These are phyloP conservation scores for Tetranychus urticae DNA, from an alignment of 1,140 invertebrate species.

Conservation along the genomic window DNA sequence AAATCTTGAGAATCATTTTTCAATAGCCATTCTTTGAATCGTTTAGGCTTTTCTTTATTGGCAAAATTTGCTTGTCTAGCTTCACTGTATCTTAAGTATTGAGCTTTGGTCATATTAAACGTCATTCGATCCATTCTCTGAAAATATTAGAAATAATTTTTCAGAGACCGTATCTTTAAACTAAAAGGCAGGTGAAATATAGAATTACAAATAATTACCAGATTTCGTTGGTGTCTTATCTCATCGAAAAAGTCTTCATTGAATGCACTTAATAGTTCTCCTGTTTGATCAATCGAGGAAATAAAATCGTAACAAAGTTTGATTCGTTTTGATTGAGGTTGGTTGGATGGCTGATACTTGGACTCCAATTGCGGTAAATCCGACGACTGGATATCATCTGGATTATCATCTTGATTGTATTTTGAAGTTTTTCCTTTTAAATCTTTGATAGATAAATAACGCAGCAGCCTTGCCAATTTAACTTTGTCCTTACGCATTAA, in stretches of 20 bases:
- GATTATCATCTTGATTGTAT: constrained; percentile 10
- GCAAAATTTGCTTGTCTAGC: constrained; percentile 27
- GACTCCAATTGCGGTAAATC: neutral
- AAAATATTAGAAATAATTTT: neutral
- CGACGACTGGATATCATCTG: constrained; percentile 8
- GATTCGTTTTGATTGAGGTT: constrained; percentile 13
- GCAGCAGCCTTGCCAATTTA: constrained; percentile 29
- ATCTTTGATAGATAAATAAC: constrained; percentile 27
- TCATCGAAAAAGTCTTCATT: constrained; percentile 19
- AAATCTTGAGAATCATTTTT: constrained; percentile 18
- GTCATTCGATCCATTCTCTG: constrained; percentile 19
- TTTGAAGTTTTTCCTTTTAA: constrained; percentile 14
- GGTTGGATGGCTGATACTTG: neutral
- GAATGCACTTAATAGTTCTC: constrained; percentile 17
- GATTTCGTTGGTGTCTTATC: constrained; percentile 17
- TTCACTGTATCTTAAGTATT: constrained; percentile 22
- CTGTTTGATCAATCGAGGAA: constrained; percentile 19
- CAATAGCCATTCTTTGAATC: constrained; percentile 30
- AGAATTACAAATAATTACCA: constrained; percentile 13
- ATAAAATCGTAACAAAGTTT: constrained; percentile 21
- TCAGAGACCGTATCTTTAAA: neutral
- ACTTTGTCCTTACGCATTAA: constrained; percentile 36
- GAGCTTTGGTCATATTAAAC: constrained; percentile 16
- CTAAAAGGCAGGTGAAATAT: neutral
- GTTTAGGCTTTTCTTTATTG: constrained; percentile 23